Conservation (phyloP, 2,113 vertebrate genomes). For the Copsychus sechellarum region DNA sequence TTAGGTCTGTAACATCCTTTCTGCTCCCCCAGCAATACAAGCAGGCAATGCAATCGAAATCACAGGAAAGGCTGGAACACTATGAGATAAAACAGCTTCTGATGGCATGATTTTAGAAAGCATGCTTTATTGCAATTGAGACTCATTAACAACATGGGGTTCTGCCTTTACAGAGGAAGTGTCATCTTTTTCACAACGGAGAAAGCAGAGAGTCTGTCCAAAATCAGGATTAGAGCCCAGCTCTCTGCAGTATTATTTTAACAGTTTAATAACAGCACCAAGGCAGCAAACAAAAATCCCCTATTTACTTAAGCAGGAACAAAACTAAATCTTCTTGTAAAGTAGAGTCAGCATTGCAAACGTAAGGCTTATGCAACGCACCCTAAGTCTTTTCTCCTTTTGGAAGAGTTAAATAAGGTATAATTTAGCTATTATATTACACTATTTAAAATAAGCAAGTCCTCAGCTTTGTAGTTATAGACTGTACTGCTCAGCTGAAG, state of each 20-base stretch:
- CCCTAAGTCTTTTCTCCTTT: not conserved
- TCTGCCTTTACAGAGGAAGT: not conserved
- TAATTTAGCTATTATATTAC: not conserved
- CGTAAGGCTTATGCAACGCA: not conserved
- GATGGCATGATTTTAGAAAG: not conserved
- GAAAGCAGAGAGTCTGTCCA: not conserved
- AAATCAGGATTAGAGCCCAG: not conserved
- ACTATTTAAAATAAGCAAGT: not conserved
- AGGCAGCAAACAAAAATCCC: not conserved
- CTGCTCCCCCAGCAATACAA: not conserved
- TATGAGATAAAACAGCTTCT: not conserved
- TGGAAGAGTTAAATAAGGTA: not conserved
- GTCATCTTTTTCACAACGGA: not conserved
- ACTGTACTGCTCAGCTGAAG: not conserved
- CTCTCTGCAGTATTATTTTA: not conserved
- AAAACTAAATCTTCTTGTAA: not conserved
- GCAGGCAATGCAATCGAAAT: not conserved
- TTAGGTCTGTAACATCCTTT: not conserved
- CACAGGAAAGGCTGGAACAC: not conserved
- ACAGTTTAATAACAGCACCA: not conserved
- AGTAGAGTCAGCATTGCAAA: not conserved
- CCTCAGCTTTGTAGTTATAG: not conserved
- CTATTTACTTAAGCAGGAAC: not conserved
- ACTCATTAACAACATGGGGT: accelerated
- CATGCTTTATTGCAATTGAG: not conserved